These are phyloP conservation scores for Clarias gariepinus DNA, from an alignment of 2,113 vertebrate species.

Conservation along the genomic window DNA sequence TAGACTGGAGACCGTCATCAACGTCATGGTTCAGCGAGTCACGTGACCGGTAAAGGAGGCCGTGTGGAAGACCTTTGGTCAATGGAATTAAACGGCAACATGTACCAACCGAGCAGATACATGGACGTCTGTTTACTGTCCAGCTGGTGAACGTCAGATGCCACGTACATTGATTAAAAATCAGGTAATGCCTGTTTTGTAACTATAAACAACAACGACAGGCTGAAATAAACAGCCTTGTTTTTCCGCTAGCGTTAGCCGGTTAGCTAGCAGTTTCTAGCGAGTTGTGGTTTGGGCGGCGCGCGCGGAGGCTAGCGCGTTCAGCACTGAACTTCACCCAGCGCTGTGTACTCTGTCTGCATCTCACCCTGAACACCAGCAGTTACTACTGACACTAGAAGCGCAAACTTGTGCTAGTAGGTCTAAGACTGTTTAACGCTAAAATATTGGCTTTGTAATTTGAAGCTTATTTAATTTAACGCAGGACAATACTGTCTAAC, in stretches of 20 bases:
- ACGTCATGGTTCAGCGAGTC: slow-evolving; percentile 33
- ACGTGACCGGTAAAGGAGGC: slow-evolving; percentile 52
- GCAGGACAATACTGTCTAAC: neutral
- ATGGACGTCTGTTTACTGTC: neutral
- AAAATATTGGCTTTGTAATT: neutral
- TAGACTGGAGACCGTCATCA: neutral
- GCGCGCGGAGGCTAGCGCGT: neutral
- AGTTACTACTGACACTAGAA: neutral
- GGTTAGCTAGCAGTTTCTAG: neutral
- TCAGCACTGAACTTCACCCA: neutral
- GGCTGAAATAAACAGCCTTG: neutral
- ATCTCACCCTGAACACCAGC: too few relatives aligned
- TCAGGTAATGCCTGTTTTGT: slow-evolving; percentile 9
- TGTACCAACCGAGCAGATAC: neutral
- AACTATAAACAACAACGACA: neutral
- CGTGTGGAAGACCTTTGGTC: slow-evolving; percentile 40
- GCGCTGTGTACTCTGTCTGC: neutral
- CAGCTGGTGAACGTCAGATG: neutral
- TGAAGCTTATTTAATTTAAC: neutral
- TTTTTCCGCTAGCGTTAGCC: slow-evolving; percentile 6
- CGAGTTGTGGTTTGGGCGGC: neutral
- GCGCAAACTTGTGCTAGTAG: neutral
- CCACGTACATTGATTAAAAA: neutral
- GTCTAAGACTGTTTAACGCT: neutral
- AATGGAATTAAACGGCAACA: slow-evolving; percentile 27